These are phyloP conservation scores for Athene cunicularia DNA, from an alignment of 2,113 vertebrate genomes.

Conservation along the genomic window DNA sequence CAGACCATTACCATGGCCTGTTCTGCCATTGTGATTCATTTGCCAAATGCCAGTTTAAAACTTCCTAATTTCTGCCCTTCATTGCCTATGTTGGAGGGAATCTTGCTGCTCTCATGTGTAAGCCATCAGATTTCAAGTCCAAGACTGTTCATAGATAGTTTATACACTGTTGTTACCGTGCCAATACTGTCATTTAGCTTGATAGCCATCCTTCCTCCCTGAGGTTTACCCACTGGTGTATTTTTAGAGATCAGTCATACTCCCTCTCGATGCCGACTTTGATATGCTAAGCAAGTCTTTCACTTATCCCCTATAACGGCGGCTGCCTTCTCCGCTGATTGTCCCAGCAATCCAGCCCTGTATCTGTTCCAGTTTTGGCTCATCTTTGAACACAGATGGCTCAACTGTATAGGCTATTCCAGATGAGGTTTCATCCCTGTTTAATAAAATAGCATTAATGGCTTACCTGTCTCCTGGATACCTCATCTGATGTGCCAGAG, in stretches of 20 bases:
- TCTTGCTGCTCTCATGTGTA: background rate
- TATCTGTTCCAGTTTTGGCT: background rate
- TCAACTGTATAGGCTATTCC: background rate
- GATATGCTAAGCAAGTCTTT: background rate
- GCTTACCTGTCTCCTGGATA: background rate
- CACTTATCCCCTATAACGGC: background rate
- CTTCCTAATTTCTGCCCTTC: background rate
- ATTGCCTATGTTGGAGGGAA: background rate
- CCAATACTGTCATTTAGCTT: background rate
- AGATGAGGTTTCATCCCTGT: background rate
- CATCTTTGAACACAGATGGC: background rate
- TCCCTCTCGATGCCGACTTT: background rate
- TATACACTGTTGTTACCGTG: background rate
- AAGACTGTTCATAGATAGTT: background rate
- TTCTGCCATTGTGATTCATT: background rate
- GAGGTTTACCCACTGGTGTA: background rate
- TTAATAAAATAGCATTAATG: background rate
- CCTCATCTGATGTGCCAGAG: background rate
- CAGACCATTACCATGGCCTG: background rate
- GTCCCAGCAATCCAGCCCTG: background rate
- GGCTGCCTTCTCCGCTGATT: background rate
- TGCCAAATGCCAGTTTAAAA: background rate
- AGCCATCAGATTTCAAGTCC: background rate
- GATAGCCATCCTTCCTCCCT: background rate
- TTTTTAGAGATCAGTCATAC: background rate